Base-by-base conservation (phyloP, 2,797 vertebrate genomes). In the Odontamblyopus lacepedii region DNA sequence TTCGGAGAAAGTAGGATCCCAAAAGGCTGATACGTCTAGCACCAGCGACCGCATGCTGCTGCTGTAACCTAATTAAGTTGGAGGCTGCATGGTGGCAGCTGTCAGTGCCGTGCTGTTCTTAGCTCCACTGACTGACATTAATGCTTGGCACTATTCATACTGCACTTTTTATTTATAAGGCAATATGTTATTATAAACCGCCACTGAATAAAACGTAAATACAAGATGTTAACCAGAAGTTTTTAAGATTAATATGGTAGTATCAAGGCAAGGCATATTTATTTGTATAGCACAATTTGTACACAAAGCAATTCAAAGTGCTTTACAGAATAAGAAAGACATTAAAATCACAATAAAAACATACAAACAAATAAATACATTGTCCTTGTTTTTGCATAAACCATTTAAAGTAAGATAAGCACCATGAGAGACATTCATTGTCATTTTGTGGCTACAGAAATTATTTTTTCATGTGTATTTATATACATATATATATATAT, bases 21-120 rank as follows among this genome's bases (percentile, higher is more conserved):
- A 80, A 69, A 82, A 85, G 88, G 80, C 85, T 23, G 68, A 83
- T 74, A 70, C 74, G 84, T 89, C 74, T 83, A 76, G 75, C 84
- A 88, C 74, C 74, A 83, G 83, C 83, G 62, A 83, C 78, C 83
- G 80, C 89, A 88, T 80, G 85, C 86, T 81, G 89, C 86, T 81
- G 89, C 78, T 70, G 72, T 90, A 92, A 92, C 90, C 91, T 89
- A 84, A 91, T 91, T 91, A 91, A 64, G 86, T 90, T 87, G 84
- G 77, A 71, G 75, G 76, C 88, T 87, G 91, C 88, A 88, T 83
- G 87, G 82, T 77, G 73, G 78, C 76, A 80, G 74, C 83, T 87
- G 89, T 91, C 88, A 82, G 76, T 82, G 82, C 56, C 76, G 67
- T 19, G 80, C 88, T 88, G 85, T 83, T 88, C 83, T 87, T 88